Evolutionary conservation across 1,140 invertebrate genomes (phyloP), one percentile per base, ranked within the genome.

Genomic region (Drosophila yakuba): DNA sequence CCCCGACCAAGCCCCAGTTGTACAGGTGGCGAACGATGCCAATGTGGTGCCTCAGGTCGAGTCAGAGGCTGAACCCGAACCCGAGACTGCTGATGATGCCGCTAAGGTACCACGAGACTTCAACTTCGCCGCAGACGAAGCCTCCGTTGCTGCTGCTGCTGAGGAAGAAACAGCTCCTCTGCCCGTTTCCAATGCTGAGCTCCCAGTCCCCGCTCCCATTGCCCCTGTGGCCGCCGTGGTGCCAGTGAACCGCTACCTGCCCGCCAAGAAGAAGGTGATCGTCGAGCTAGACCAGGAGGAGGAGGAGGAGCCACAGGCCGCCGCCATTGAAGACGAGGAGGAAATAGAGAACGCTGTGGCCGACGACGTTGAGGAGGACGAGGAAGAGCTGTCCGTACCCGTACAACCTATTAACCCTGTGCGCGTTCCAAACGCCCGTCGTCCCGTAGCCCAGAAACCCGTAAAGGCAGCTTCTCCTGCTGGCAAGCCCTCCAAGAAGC

Each of bases 221-320:
- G 83, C 81, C n/a, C 79, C 85, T 4, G 73, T 80, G 12, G 88
- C 62, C 23, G 32, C 79, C 5, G 60, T 86, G n/a, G 76, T 79
- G 55, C 90, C 90, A n/a, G 80, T 60, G 50, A 92, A 73, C 44
- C 80, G 75, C 80, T 91, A 91, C 63, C 78, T 90, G 60, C 91
- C 91, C 57, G 80, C 89, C 72, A 86, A 88, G 56, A 93, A 92
- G 80, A 92, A 92, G 78, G 88, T 90, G 39, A 80, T 78, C 56
- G 86, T 92, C 39, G 88, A 92, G 76, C 74, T 92, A 32, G 92
- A 92, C 23, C 86, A 89, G 63, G 88, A 85, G 15, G 91, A 93
- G 15, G 91, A 93, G 41, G 92, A 93, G 20, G 92, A 91, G 4
- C 90, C 93, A 4, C 83, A 91, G 6, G 90, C 89, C 7, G 75